Evolutionary conservation across 2,888 invertebrate species (phyloP).

Genomic region (Rhingia campestris): DNA sequence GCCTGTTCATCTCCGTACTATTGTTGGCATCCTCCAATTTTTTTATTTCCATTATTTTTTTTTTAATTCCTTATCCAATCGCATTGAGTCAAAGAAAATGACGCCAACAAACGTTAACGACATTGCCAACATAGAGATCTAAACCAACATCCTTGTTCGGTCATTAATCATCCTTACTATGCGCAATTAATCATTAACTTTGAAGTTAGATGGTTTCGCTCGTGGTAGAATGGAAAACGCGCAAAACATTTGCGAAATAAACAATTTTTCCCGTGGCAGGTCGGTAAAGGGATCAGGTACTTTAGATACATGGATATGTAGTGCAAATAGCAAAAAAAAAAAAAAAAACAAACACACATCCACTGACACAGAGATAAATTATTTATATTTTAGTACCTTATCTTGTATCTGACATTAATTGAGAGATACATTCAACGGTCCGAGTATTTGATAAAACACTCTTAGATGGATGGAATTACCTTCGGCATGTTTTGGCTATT

Average conservation of each 20-base stretch:
- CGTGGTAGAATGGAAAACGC: background rate
- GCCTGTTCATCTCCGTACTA: slow-evolving; percentile 16
- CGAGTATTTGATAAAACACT: background rate
- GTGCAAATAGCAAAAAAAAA: background rate
- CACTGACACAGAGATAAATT: slow-evolving; percentile 2
- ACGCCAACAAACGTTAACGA: slow-evolving; percentile 25
- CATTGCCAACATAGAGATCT: slow-evolving; percentile 60
- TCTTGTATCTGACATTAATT: slow-evolving; percentile 50
- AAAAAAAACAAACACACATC: slow-evolving; percentile 3
- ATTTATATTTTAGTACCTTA: slow-evolving; percentile 45
- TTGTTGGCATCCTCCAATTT: slow-evolving; percentile 22
- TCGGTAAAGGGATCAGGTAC: background rate
- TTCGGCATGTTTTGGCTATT: slow-evolving; percentile 29
- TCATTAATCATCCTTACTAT: slow-evolving; percentile 69
- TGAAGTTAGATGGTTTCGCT: slow-evolving; percentile 30
- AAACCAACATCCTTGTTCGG: slow-evolving; percentile 54
- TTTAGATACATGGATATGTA: slow-evolving; percentile 35
- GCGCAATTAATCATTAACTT: slow-evolving; percentile 70
- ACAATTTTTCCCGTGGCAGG: slow-evolving; percentile 2
- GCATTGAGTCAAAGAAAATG: slow-evolving; percentile 30
- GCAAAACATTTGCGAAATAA: slow-evolving; percentile 33
- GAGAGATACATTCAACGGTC: slow-evolving; percentile 20
- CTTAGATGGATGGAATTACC: slow-evolving; percentile 32
- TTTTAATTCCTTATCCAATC: slow-evolving; percentile 3
- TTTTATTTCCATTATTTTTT: background rate